Base-by-base conservation (phyloP, 2,797 vertebrate genomes). In the Thalassophryne amazonica region DNA sequence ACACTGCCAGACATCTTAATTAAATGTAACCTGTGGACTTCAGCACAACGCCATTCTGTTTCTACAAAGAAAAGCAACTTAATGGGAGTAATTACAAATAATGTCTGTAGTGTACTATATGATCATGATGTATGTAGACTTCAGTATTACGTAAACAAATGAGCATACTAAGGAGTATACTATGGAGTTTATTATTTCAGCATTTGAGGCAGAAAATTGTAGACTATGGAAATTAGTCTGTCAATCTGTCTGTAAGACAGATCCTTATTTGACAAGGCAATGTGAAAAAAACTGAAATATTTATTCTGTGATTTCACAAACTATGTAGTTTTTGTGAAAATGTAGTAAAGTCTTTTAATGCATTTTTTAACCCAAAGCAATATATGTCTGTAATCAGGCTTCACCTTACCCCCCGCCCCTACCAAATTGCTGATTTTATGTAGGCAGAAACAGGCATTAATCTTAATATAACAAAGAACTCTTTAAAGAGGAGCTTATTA, bases 381-480 rank as follows among this genome's bases (percentile, higher is more conserved):
- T 21, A 14, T 33, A 59, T 70, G 78, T 69, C 45, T 45, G 35
- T 82, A 81, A 88, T 76, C 69, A 84, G 73, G 70, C 64, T 41
- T 34, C 60, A 21, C n/a, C n/a, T n/a, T n/a, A n/a, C n/a, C n/a
- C n/a, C n/a, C n/a, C n/a, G n/a, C n/a, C n/a, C n/a, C n/a, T n/a
- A n/a, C n/a, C n/a, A n/a, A n/a, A n/a, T n/a, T n/a, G n/a, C n/a
- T n/a, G n/a, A n/a, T n/a, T 75, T 69, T 53, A 39, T 39, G 41
- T 11, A 4, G 45, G 33, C 34, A 59, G 37, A 71, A 71, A 73
- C 56, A 69, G 60, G 36, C 8, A 32, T 35, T 49, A 60, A 69
- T 72, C 56, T 67, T 62, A 63, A 60, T 53, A 36, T 28, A 58
- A 46, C 40, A 43, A 43, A 57, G 29, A 48, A 47, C 17, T n/a